Conservation (phyloP, 2,797 vertebrate genomes). For the Dromococcyx pavoninus region DNA sequence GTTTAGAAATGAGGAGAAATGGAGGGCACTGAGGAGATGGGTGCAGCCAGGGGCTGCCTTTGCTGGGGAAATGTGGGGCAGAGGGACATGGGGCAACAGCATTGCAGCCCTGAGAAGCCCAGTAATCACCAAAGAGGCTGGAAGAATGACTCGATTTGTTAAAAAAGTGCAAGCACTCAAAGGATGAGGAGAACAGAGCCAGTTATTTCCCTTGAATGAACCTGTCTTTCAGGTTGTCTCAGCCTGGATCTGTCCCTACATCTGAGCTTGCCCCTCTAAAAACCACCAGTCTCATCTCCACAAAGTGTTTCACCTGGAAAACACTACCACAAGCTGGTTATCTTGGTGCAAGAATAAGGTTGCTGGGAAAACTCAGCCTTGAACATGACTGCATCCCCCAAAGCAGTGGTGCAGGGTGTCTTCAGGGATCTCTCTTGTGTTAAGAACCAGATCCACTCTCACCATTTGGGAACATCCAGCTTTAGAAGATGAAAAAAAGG, state of each 20-base stretch:
- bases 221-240: background rate
- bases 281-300: accelerated
- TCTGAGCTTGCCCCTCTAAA: background rate
- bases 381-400: accelerated
- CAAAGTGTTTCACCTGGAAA: background rate
- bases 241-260: no score
- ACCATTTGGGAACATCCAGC: accelerated
- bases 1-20: background rate
- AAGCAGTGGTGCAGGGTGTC: accelerated
- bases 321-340: no score
- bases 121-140: background rate
- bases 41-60: background rate
- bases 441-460: background rate
- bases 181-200: background rate
- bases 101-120: background rate
- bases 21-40: background rate
- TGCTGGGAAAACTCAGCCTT: background rate
- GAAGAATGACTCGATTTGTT: background rate
- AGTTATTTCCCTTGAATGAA: background rate
- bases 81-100: background rate
- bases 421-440: background rate
- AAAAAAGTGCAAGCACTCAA: background rate
- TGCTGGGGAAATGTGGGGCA: background rate
- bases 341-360: background rate
- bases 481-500: background rate